Base-by-base conservation (phyloP, 2,113 vertebrate genomes). In the Panthera tigris region DNA sequence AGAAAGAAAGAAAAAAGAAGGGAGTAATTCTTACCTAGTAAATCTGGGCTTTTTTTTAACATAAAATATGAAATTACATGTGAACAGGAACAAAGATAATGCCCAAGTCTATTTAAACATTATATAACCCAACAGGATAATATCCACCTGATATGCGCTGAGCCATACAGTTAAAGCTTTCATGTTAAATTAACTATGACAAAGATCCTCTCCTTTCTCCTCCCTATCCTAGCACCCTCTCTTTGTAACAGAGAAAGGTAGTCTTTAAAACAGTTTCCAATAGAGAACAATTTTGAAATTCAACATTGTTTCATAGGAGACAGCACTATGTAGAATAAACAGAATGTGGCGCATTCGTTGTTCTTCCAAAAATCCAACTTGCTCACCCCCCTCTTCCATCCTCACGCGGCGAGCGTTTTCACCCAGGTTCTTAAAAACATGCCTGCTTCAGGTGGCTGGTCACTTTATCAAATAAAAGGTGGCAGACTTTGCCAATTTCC, bases 401-500 rank as follows among this genome's bases (percentile, higher is more conserved):
- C 55, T 88, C 29, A 50, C 23, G 1, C 55, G 52, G 23, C 36
- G 69, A 79, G 23, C n/a, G 18, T 88, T 96, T 80, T 80, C 66
- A 88, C 81, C 36, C 71, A 16, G 76, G 41, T 13, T 48, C 31
- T 84, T 89, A 61, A 71, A 91, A 97, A 93, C 66, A 45, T 55
- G 52, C 65, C 48, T 0, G 7, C 89, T 61, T 94, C 80, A 55
- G 63, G 80, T 84, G 85, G 66, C 73, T 73, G 68, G 66, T 96
- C 92, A 86, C 57, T 89, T 94, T 85, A 86, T 96, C 94, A 94
- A 96, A 94, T 85, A 92, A 94, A 97, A 95, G 41, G 52, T 93
- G 84, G 66, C 84, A 86, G 80, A 94, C 31, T 95, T 96, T 94
- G 90, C 92, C 94, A 96, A 74, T 98, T 96, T 93, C 73, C 80